A percentile compares a stretch with the other conserved stretches of the same genome.
Conservation (phyloP, 2,888 invertebrate species). For the Mimumesa dahlbomi region DNA sequence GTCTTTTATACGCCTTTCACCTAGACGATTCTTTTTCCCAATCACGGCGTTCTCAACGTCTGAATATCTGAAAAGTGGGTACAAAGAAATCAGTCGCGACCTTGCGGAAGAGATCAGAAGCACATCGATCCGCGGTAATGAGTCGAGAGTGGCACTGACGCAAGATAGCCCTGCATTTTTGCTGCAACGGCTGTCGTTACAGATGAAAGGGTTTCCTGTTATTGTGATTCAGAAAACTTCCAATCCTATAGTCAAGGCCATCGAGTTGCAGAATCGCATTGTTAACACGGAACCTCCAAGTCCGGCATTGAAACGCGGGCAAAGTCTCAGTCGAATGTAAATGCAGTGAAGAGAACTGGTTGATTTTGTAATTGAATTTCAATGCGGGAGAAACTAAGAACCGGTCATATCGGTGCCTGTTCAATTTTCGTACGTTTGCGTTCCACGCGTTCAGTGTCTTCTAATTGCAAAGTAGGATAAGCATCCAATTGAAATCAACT, state of each 20-base stretch:
- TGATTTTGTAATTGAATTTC: background rate
- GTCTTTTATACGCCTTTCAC: no score
- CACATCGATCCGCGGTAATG: background rate
- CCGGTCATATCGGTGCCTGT: no score
- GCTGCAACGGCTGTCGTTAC: background rate
- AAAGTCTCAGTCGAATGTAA: background rate
- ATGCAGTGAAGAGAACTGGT: background rate
- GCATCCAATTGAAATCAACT: no score
- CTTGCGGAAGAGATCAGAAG: background rate
- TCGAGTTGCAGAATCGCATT: background rate
- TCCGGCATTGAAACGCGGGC: background rate
- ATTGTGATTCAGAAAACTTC: background rate
- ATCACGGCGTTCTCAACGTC: no score
- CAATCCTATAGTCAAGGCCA: background rate
- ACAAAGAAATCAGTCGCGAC: no score
- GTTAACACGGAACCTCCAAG: background rate
- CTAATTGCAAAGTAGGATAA: no score
- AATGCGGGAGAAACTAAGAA: no score
- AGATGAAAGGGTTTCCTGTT: background rate
- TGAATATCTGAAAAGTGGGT: background rate
- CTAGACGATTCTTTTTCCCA: no score
- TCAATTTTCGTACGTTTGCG: no score
- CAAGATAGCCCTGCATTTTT: background rate
- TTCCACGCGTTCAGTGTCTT: no score
- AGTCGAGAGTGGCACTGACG: background rate